Percentiles rank a stretch among this genome's conserved stretches.
Conservation (phyloP, 2,113 vertebrate species). For the Pomatostomus ruficeps region DNA sequence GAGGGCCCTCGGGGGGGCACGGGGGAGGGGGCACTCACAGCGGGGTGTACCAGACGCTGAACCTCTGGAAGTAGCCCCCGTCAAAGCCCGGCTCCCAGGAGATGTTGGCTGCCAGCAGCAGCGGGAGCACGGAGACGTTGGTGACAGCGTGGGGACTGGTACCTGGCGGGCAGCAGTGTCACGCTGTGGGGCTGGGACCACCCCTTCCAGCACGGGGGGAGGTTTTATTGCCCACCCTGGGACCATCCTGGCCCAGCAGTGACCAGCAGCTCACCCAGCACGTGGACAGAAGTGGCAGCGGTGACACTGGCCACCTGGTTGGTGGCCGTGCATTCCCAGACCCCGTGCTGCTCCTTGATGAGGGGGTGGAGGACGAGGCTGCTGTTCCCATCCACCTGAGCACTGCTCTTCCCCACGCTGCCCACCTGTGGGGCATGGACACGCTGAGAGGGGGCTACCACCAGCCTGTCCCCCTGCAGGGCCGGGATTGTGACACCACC, state of each 20-base stretch:
- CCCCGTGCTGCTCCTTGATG: conserved; percentile 86
- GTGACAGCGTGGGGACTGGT: conserved; percentile 89
- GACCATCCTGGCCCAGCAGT: neutral
- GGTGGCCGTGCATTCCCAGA: conserved; percentile 86
- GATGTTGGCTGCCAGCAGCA: conserved; percentile 82
- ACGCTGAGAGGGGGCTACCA: rapidly evolving
- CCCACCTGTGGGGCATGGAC: conserved; percentile 70
- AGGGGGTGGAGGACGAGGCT: conserved; percentile 84
- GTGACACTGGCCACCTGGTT: conserved; percentile 84
- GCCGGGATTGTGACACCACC: rapidly evolving
- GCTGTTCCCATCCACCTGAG: conserved; percentile 77
- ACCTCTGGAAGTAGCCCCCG: conserved; percentile 91
- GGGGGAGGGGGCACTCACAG: conserved; percentile 56
- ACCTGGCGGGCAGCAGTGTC: conserved; percentile 62
- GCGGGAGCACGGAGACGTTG: conserved; percentile 76
- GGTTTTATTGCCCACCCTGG: neutral
- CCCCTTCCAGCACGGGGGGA: neutral
- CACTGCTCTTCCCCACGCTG: conserved; percentile 56
- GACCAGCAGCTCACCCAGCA: conserved; percentile 78
- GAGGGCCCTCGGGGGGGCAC: rapidly evolving
- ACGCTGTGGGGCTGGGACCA: neutral
- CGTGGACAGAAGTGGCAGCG: conserved; percentile 77
- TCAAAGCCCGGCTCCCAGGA: conserved; percentile 94
- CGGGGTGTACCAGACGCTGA: conserved; percentile 89
- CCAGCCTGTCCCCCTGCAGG: too few relatives aligned